Evolutionary conservation across 92 coral and sea anemone species (phyloP), one percentile per base, ranked within the genome.

Genomic region (Actinostola sp.): DNA sequence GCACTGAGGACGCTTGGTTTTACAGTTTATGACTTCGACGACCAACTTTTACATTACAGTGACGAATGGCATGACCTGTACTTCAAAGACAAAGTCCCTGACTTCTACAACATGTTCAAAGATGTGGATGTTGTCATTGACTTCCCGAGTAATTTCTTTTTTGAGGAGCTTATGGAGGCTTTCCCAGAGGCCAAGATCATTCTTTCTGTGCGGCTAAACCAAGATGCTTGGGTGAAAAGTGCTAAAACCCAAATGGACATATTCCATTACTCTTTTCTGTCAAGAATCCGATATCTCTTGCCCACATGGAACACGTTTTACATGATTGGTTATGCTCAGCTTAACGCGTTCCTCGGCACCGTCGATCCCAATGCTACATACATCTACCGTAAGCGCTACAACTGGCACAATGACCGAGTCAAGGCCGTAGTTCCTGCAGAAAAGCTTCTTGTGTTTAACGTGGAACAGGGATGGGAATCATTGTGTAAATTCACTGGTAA

Each of bases 181-280:
- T 83, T 83, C 62, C 83, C 89, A 19, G 84, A 77, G n/a, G 74
- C 79, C 8, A 84, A 77, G 42, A 84, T 84, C 11, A 70, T 84
- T 36, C 57, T 83, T 1, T 67, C 82, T 45, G 75, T 36, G 35
- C 74, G 88, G 27, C 8, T 26, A 7, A 72, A 83, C 16, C 84
- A 84, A 30, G 75, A 71, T 23, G 29, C 83, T 0, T 83, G 88
- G 88, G 55, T 68, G 0, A 48, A 63, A 12, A 83, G 88, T 56
- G 11, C n/a, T 34, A 63, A 44, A 12, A 84, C 57, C 39, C 79
- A 70, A 42, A 19, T 64, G 1, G 59, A 26, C 51, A 24, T 50
- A 9, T 9, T 56, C 0, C 27, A 70, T 3, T 34, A 38, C 16
- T 53, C 75, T 0, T 63, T 15, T 52, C 69, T 67, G 0, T 12